Evolutionary conservation across 2,797 vertebrate genomes (phyloP), one percentile per base, ranked within the genome.

Genomic region (Sternarchorhynchus goeldii): DNA sequence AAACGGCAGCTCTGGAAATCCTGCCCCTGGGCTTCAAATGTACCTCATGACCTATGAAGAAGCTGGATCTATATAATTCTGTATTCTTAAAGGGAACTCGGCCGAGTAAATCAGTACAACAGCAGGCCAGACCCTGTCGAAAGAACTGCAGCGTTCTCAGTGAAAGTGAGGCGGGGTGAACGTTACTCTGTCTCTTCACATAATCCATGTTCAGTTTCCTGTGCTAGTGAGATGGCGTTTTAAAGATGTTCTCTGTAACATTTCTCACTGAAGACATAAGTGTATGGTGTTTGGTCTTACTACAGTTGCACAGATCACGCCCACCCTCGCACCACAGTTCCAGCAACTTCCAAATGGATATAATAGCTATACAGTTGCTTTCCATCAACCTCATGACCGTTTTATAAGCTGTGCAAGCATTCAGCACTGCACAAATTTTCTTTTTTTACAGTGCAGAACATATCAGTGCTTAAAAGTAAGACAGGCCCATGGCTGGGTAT

Each of bases 361-460:
- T 72, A 70, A 62, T 62, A 64, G 76, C 53, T 72, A 65, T 70
- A 76, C 69, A 66, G 63, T 73, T 82, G 82, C 59, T 83, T 58
- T 86, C 83, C 84, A 83, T 87, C 81, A 85, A 86, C 89, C 86
- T 88, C 90, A 88, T 76, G 83, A 78, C 83, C 82, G 71, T 83
- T 87, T 77, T 77, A 79, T 85, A 89, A 78, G 87, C 81, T 76
- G 86, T 87, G 87, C 84, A 83, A 85, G 64, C 88, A 91, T 77
- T 86, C 64, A 68, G 86, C 84, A 86, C 34, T 82, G 39, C 74
- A 86, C 83, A 87, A 66, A 94, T 93, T 1, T 25, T 25, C n/a
- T 25, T 25, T 94, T 95, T 96, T 94, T 96, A 87, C 94, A 94
- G 62, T 73, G 74, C 66, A 86, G 88, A 86, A 86, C 83, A 87